A percentile compares a stretch with the other conserved stretches of the same genome.
Evolutionary conservation across 1,140 invertebrate species (phyloP).

Genomic region (Aphelinus certus): DNA sequence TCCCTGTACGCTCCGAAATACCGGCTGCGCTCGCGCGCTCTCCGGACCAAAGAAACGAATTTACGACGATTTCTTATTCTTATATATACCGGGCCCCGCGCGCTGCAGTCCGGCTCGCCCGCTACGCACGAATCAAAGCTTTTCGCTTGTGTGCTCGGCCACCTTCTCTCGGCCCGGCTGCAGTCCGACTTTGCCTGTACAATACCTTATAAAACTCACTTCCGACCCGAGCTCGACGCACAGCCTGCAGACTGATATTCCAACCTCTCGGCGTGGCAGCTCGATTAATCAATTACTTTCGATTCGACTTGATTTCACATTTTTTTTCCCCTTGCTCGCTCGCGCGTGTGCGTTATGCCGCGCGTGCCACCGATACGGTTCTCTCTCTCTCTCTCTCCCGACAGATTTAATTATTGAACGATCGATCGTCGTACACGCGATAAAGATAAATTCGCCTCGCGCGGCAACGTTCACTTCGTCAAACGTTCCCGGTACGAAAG

Average conservation of each 20-base stretch:
- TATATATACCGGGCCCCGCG: slow-evolving; percentile 3
- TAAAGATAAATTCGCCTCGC: no score
- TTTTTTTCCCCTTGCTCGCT: no score
- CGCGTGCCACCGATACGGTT: no score
- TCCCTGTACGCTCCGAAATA: slow-evolving; percentile 31
- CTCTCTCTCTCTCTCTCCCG: no score
- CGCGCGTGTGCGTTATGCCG: no score
- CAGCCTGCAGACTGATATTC: no score
- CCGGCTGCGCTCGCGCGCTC: background rate
- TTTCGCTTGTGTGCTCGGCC: slow-evolving; percentile 13
- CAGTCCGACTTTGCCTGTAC: no score
- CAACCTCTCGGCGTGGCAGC: background rate
- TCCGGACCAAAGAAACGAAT: slow-evolving; percentile 36
- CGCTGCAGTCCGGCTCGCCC: background rate
- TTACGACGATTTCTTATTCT: slow-evolving; percentile 42
- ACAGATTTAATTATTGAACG: no score
- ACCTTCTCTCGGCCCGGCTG: background rate
- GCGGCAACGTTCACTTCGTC: no score
- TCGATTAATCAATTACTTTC: slow-evolving; percentile 1
- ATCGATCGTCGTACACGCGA: no score
- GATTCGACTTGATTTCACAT: background rate
- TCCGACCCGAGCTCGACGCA: background rate
- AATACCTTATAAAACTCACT: slow-evolving; percentile 17
- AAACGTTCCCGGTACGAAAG: no score
- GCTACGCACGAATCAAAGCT: slow-evolving; percentile 14